Conservation (phyloP, 2,113 vertebrate genomes). For the Neoarius graeffei region DNA sequence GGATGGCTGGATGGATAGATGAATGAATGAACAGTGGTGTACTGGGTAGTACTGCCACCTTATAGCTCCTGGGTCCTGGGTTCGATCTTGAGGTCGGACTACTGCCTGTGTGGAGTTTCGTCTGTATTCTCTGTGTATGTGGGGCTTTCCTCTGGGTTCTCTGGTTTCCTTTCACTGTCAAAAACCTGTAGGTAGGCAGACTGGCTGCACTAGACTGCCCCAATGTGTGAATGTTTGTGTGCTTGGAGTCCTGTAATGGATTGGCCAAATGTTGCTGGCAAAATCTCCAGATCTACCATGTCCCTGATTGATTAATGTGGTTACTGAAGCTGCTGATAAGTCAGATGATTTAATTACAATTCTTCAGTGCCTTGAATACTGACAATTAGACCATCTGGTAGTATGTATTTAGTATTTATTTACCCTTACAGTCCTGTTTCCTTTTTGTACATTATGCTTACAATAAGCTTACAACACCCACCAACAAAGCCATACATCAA, state of each 20-base stretch:
- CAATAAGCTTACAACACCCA: slow-evolving; percentile 1
- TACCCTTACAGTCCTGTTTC: background rate
- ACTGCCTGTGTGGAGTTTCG: background rate
- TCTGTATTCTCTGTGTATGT: background rate
- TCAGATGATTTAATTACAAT: background rate
- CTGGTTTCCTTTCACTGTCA: background rate
- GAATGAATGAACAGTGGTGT: too few relatives aligned
- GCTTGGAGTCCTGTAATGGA: background rate
- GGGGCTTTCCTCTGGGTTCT: background rate
- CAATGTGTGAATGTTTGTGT: background rate
- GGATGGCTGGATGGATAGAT: background rate
- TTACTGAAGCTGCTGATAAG: background rate
- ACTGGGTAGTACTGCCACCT: background rate
- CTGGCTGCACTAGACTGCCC: background rate
- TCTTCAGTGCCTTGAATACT: background rate
- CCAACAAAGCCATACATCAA: background rate
- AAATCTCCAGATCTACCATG: background rate
- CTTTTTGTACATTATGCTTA: background rate
- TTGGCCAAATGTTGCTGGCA: background rate
- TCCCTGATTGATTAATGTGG: background rate
- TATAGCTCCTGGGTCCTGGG: background rate
- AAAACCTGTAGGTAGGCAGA: background rate
- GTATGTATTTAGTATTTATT: background rate
- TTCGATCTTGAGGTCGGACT: background rate
- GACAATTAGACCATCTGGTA: background rate